Evolutionary conservation across 1,140 invertebrate species (phyloP), one percentile per base, ranked within the genome.

Genomic region (Calycopis cecrops): DNA sequence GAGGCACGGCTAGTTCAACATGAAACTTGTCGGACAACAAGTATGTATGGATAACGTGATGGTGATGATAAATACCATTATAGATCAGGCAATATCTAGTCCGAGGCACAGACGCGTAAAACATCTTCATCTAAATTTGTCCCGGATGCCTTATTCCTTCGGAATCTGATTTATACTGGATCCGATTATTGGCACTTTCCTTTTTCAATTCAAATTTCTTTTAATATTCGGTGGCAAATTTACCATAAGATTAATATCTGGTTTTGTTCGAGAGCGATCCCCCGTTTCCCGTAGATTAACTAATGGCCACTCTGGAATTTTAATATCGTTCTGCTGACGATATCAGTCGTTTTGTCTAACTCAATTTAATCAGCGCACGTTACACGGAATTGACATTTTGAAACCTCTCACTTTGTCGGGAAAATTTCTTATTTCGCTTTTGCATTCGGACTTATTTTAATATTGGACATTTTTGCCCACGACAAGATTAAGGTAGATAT

Each of bases 121-220:
- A 37, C 1, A 10, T 12, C 50, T 48, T 42, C 18, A 37, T 48
- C 44, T 48, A 14, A 64, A 64, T 56, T 56, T 57, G 52, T 59
- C 48, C 38, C 40, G 40, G 48, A 54, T 50, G 53, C 50, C 60
- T 53, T 57, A 52, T 59, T 52, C 47, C 52, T 42, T 12, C 35
- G 48, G 59, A 53, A 52, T 63, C 56, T 65, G 72, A 72, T 69
- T 77, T 75, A 73, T 69, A 70, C 66, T 71, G 68, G 49, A 73
- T 73, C 67, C 59, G 67, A 69, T 69, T 67, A 68, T 62, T 62
- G 60, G 55, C 58, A 64, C 67, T 71, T 64, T 60, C 66, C 67
- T 71, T 71, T 78, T 72, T 67, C 63, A 70, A 73, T 73, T 75
- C 63, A 63, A 71, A 69, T 67, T 67, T 62, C 57, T 73, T 68